Conservation (phyloP, 2,888 invertebrate genomes). For the Steinernema scapterisci region DNA sequence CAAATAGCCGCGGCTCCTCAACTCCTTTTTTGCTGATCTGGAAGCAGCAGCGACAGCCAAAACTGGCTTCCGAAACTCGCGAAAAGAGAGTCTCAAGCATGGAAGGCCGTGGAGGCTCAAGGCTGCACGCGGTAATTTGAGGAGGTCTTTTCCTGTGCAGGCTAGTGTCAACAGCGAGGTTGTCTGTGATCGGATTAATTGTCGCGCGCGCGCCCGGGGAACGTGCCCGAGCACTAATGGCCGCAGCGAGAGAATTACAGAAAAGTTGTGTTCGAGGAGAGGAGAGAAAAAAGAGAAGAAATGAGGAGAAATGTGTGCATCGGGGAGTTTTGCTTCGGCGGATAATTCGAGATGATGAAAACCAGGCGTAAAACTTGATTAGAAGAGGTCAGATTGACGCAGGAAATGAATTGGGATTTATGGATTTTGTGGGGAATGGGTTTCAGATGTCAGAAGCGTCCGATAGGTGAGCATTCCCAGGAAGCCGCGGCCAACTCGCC, state of each 20-base stretch:
- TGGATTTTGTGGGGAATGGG: too few species aligned
- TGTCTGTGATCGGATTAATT: constrained; percentile 26
- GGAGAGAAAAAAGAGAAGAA: not conserved
- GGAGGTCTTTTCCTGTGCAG: too few species aligned
- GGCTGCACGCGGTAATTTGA: constrained; percentile 22
- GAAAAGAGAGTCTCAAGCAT: not conserved
- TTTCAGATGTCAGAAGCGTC: too few species aligned
- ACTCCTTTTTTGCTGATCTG: not conserved
- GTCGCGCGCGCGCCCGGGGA: not conserved
- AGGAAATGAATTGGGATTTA: not conserved
- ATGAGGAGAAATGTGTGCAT: not conserved
- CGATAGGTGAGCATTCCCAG: constrained; percentile 32
- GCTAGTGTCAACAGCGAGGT: not conserved
- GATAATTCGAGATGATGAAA: too few species aligned
- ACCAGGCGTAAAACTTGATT: not conserved
- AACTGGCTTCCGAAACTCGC: constrained; percentile 19
- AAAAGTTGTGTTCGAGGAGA: not conserved
- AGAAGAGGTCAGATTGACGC: not conserved
- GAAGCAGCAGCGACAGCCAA: not conserved
- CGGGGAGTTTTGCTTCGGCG: not conserved
- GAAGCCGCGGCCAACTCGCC: constrained; percentile 21
- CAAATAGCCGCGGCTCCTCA: not conserved
- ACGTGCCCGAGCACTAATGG: constrained; percentile 24
- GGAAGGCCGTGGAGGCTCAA: constrained; percentile 2
- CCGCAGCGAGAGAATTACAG: constrained; percentile 17